phyloP scores from a whole-genome alignment of 1,140 invertebrate species.

The Micrasema longulum region DNA sequence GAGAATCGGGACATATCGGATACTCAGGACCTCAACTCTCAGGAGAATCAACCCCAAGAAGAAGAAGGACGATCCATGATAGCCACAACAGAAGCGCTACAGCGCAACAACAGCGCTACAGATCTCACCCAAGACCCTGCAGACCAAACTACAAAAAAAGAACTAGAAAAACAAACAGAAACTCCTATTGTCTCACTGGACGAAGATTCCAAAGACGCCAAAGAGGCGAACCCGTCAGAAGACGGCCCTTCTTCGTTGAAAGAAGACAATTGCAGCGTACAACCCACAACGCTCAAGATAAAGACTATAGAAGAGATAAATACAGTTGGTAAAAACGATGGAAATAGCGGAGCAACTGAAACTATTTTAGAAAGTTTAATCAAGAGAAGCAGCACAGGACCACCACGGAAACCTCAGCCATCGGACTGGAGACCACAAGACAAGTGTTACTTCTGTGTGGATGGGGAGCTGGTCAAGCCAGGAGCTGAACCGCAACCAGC shows the following conservation, averaged over 20 bases:
- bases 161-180: conserved; percentile 40
- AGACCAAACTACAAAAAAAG: conserved; percentile 25
- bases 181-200: conserved; percentile 27
- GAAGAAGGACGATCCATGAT: conserved; percentile 45
- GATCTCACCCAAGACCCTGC: conserved; percentile 42
- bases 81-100: conserved; percentile 50
- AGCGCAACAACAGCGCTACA: conserved; percentile 53
- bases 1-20: conserved; percentile 36
- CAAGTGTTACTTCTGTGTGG: conserved; percentile 89
- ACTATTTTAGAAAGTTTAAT: conserved; percentile 65
- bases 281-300: conserved; percentile 60
- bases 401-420: conserved; percentile 64
- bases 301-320: conserved; percentile 68
- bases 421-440: conserved; percentile 87
- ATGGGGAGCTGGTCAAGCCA: conserved; percentile 74
- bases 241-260: conserved; percentile 28
- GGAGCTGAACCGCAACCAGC: conserved; percentile 41
- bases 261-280: conserved; percentile 51
- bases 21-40: conserved; percentile 37
- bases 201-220: conserved; percentile 41
- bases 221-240: too few relatives aligned
- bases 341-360: conserved; percentile 52
- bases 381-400: conserved; percentile 58
- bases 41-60: conserved; percentile 26
- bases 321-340: conserved; percentile 51